Conservation (phyloP, 2,113 vertebrate genomes). For the Odontophorus gujanensis region DNA sequence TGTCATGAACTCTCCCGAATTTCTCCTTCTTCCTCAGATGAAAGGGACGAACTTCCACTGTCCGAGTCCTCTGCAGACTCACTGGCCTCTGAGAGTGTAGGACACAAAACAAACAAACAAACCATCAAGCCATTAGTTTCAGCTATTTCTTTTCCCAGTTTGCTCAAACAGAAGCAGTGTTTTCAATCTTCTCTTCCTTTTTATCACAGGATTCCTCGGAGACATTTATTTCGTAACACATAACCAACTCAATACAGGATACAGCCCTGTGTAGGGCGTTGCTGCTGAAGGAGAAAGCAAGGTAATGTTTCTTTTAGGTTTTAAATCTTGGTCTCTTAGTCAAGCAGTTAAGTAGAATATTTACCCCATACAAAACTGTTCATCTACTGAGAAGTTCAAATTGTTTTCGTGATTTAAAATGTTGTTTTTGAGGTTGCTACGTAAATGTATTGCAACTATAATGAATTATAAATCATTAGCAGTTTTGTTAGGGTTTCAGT, state of each 20-base stretch:
- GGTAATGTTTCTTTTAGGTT: background rate
- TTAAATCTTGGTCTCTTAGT: background rate
- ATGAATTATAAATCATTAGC: background rate
- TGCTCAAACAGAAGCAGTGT: background rate
- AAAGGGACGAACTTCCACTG: conserved; percentile 63
- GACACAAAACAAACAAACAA: conserved; percentile 44
- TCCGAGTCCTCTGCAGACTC: conserved; percentile 58
- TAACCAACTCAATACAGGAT: background rate
- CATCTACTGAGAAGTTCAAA: background rate
- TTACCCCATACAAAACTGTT: background rate
- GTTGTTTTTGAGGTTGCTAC: background rate
- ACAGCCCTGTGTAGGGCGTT: background rate
- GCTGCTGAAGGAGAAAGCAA: background rate
- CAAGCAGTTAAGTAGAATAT: background rate
- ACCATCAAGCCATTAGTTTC: conserved; percentile 52
- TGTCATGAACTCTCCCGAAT: conserved; percentile 59
- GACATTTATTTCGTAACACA: background rate
- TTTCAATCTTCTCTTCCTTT: background rate
- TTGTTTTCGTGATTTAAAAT: background rate
- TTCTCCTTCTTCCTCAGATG: conserved; percentile 73
- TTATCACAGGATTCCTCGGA: background rate
- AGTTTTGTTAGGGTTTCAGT: background rate
- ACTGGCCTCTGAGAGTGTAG: conserved; percentile 63
- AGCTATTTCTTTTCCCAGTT: background rate
- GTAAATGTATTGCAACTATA: background rate